Evolutionary conservation across 23 tunicate genomes (phyloP), one percentile per base, ranked within the genome.

Genomic region (Styela plicata): DNA sequence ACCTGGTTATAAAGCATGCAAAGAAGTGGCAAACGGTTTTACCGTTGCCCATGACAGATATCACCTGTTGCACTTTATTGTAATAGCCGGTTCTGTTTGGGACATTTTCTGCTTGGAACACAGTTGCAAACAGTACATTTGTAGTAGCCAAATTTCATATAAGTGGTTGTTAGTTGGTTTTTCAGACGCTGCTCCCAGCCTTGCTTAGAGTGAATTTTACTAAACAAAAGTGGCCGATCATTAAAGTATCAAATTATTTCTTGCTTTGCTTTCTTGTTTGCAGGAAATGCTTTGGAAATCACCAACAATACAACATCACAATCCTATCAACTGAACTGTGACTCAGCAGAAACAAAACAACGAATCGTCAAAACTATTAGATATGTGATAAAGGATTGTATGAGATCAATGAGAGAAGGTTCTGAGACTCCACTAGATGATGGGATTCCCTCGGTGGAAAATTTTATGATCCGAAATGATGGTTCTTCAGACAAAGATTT

Each of bases 311-410:
- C 5, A 21, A 34, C 32, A 17, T 27, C 77, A 34, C 32, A 34
- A 32, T 28, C 37, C 3, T 71, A 71, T 32, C 36, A 30, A n/a
- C 35, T 71, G 36, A 2, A 16, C 34, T 71, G 77, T 36, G 36
- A 33, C 5, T 28, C 34, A 21, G 3, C 36, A 21, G 77, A 71
- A 34, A 28, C 77, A n/a, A 71, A 71, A 30, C 77, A 71, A 32
- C 32, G 77, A 71, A n/a, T 71, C 29, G 32, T 71, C 36, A 71
- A 71, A 17, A 71, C 36, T 32, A 36, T 71, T 71, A 34, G 77
- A 19, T 71, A 30, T 30, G 34, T 71, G 3, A 34, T 71, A 3
- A 71, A 71, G 17, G 77, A 71, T 28, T 27, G 24, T 32, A 5
- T 36, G 17, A 71, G 37, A 71, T 31, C 37, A 7, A 3, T 71